Evolutionary conservation across 35 echinoderm and acorn worm genomes (phyloP), one percentile per base, ranked within the genome.

Genomic region (Strongylocentrotus purpuratus): DNA sequence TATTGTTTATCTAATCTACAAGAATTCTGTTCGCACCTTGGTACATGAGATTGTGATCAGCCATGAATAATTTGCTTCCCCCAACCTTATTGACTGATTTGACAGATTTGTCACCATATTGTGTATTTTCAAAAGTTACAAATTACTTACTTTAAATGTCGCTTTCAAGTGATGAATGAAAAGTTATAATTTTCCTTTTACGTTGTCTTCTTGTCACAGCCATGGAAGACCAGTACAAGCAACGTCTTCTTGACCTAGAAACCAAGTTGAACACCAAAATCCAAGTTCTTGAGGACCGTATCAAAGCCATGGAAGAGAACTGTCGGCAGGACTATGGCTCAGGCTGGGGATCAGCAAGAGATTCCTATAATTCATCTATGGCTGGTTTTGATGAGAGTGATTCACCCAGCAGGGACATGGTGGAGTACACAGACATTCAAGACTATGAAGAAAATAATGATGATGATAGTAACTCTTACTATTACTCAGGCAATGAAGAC

Each of bases 211-310:
- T 41, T 95, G 31, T 86, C 45, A 22, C 32, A 95, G 95, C 87
- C n/a, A 95, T 95, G 95, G 95, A 95, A 35, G 86, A 95, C 8
- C 25, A 61, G 87, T 95, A 91, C 88, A 35, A 95, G 33, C 47
- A 95, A 47, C 95, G 95, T 28, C 60, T 95, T 6, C 88, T 55
- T 46, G 95, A 95, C n/a, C 55, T 95, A 65, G 95, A 95, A 47
- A 33, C 18, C 58, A 91, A 70, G 60, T 20, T 95, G n/a, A 48
- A 91, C 33, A 20, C 55, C 18, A 65, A 90, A 65, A 46, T 52
- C n/a, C 87, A 91, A 47, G 95, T 86, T 10, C 12, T 95, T 14
- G 88, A 65, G 55, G 46, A 92, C 45, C 95, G 95, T 22, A 90
- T 95, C 50, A 95, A 61, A 33, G 33, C 86, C 61, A 65, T 95